Base-by-base conservation (phyloP, 2,113 vertebrate species). In the Hirundichthys speculiger region DNA sequence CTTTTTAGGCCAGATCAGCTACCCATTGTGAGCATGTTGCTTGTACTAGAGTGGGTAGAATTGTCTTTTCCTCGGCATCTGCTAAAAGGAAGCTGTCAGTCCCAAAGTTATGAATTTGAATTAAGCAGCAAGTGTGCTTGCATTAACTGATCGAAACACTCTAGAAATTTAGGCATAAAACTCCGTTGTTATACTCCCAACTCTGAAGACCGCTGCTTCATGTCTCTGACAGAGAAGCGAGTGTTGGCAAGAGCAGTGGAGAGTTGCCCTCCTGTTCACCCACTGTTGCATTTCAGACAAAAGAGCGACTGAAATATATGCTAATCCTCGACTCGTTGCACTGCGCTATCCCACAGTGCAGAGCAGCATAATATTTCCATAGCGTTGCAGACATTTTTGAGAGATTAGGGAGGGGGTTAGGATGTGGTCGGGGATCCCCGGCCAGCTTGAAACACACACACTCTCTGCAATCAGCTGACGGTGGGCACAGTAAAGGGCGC, bases 221-320 rank as follows among this genome's bases (percentile, higher is more conserved):
- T n/a, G n/a, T n/a, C 68, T 13, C 50, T 41, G 49, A 63, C 45
- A 41, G 41, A 60, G 41, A 61, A 25, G 40, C 0, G 18, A 52
- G 51, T 19, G 74, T 58, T 58, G 58, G 51, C 65, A 49, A 46
- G 20, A 68, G 58, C 12, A 16, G 43, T 9, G 16, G 15, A 1
- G 34, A 47, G 62, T 47, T 81, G 61, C 59, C 80, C 75, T 71
- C 62, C 0, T 73, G 47, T 77, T 85, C 76, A 79, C 73, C 80
- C 73, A 13, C 68, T 50, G 75, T 62, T 75, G 76, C 69, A 54
- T 81, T 79, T 80, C 61, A 65, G 68, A 76, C 57, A 51, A 57
- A 55, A 64, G 70, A 64, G 57, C 70, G 67, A 75, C 46, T 81
- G 80, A 87, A 89, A 89, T 83, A n/a, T 82, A 80, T 85, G 84